These are phyloP conservation scores for Plagodis dolabraria DNA, from an alignment of 2,888 invertebrate species.

Conservation along the genomic window DNA sequence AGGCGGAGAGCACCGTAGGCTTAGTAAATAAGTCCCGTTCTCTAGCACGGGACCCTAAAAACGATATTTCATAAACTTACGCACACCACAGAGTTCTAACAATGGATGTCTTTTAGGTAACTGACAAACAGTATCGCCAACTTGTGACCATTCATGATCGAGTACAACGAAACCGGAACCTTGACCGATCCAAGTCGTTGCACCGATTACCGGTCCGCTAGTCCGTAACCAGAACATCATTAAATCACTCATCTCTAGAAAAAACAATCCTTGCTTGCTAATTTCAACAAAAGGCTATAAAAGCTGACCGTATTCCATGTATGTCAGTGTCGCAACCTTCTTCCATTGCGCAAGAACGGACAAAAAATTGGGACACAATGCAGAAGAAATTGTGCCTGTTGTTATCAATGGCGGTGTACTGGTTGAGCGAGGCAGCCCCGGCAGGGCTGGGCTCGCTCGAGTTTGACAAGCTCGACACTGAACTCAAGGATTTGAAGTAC, in stretches of 20 bases:
- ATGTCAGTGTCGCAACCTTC: conserved; percentile 83
- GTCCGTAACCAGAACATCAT: conserved; percentile 57
- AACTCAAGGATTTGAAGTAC: conserved; percentile 62
- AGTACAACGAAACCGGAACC: conserved; percentile 38
- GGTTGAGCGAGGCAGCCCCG: conserved; percentile 60
- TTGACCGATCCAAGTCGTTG: conserved; percentile 68
- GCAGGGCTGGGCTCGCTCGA: conserved; percentile 53
- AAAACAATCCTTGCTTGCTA: conserved; percentile 68
- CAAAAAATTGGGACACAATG: conserved; percentile 61
- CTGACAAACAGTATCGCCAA: background rate
- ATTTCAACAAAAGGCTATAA: conserved; percentile 70
- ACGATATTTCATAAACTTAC: too few relatives aligned
- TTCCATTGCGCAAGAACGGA: conserved; percentile 68
- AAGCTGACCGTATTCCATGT: conserved; percentile 67
- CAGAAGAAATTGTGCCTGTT: conserved; percentile 61
- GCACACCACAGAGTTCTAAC: too few relatives aligned
- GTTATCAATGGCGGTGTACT: conserved; percentile 59
- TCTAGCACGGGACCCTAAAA: too few relatives aligned
- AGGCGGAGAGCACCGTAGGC: too few relatives aligned
- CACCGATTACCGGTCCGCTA: conserved; percentile 61
- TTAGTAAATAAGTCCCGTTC: too few relatives aligned
- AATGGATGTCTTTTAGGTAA: background rate
- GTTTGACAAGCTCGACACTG: conserved; percentile 65
- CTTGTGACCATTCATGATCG: conserved; percentile 14
- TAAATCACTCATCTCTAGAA: conserved; percentile 58